phyloP scores from a whole-genome alignment of 2,888 invertebrate genomes.

The Unio delphinus region DNA sequence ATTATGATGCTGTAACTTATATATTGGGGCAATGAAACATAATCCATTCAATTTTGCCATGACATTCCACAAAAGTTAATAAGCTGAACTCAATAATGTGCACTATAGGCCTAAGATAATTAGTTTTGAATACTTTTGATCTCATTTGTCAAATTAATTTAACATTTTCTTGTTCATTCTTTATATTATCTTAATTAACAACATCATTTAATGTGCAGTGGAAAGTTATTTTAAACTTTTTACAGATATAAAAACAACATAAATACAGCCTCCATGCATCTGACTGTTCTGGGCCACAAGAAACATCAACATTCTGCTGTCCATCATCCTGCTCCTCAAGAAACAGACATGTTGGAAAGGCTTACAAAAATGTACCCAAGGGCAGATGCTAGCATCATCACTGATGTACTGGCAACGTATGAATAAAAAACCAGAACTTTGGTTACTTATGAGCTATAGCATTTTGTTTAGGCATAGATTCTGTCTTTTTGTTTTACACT shows the following conservation, averaged over 20 bases:
- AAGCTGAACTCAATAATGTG: too few species aligned
- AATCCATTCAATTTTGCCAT: too few species aligned
- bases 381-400: slow-evolving; percentile 18
- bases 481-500: too few species aligned
- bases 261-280: slow-evolving; percentile 9
- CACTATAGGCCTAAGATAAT: too few species aligned
- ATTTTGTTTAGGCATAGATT: too few species aligned
- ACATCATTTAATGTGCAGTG: too few species aligned
- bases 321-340: slow-evolving; percentile 93
- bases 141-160: too few species aligned
- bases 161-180: not conserved
- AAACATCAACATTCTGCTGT: slow-evolving; percentile 8
- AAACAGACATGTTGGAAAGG: slow-evolving; percentile 76
- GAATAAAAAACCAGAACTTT: not conserved
- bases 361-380: slow-evolving; percentile 75
- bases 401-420: slow-evolving; percentile 15
- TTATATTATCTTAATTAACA: not conserved
- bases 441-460: too few species aligned
- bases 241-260: slow-evolving; percentile 26
- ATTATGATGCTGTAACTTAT: too few species aligned
- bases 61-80: too few species aligned
- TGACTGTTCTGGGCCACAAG: slow-evolving; percentile 22
- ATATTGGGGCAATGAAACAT: too few species aligned
- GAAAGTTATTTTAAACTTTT: not conserved
- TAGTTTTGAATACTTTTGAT: too few species aligned